Base-by-base conservation (phyloP, 2,888 invertebrate species). In the Hedychridium roseum region DNA sequence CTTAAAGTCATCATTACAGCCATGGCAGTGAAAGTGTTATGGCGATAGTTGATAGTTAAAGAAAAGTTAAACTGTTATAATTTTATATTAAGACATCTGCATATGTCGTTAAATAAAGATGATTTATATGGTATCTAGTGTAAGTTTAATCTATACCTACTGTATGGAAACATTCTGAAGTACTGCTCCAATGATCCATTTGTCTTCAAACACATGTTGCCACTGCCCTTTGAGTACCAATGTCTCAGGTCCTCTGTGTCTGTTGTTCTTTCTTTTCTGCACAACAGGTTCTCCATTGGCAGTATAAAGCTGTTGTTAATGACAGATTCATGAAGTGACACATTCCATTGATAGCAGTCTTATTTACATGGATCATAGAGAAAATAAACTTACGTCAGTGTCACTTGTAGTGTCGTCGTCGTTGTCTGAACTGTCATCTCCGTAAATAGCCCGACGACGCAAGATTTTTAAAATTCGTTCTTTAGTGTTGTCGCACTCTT, bases 101-200 rank as follows among this genome's bases (percentile, higher is more conserved):
- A 50, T 45, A 43, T 9, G 17, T 49, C 55, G 51, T 57, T 53
- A 43, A 51, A 54, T 48, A 48, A 31, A 41, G 9, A 40, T 4
- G 11, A 43, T 28, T 49, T 12, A 17, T 34, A 46, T 48, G 43
- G 38, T 49, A 43, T 54, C 32, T 38, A 42, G 37, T 56, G 54
- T 62, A 60, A 52, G 54, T 58, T 6, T 4, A 16, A 11, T 23
- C 26, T 2, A 6, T 31, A 69, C 78, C 77, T 54, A 80, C 80
- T 70, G 59, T 4, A 60, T 53, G 2, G 72, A 69, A 38, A 46
- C 59, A 41, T 79, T 80, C 15, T 60, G 42, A 4, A 80, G 17
- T 16, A 63, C 48, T 16, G 74, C 54, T 38, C 79, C 79, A 21
- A 79, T 61, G 20, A 80, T 54, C 79, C 79, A 79, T 40, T 79